A percentile compares a stretch with the other conserved stretches of the same genome.
Evolutionary conservation across 2,888 invertebrate species (phyloP).

Genomic region (Machimus atricapillus): DNA sequence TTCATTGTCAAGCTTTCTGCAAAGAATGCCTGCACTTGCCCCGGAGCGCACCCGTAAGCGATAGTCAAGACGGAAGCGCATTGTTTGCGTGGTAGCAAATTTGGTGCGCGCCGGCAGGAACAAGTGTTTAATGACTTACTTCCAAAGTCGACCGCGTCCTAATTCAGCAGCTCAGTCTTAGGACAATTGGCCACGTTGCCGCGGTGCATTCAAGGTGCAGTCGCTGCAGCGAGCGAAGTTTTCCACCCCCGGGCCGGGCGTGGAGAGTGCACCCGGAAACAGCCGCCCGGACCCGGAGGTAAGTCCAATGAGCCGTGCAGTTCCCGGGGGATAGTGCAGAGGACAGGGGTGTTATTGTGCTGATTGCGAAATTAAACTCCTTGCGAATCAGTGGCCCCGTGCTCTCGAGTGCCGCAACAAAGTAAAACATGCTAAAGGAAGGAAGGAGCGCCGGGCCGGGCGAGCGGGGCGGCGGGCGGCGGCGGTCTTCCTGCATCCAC

Average conservation of each 20-base stretch:
- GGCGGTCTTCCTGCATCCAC: neutral
- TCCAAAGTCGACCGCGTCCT: neutral
- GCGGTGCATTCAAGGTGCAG: neutral
- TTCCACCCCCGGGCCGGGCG: neutral
- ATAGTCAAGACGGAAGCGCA: neutral
- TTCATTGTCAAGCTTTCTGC: neutral
- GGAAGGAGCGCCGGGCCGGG: neutral
- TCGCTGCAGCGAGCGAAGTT: neutral
- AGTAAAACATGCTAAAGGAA: conserved; percentile 16
- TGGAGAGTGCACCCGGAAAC: neutral
- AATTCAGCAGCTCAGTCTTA: neutral
- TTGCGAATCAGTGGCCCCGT: neutral
- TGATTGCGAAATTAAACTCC: conserved; percentile 20
- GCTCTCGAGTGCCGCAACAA: conserved; percentile 7
- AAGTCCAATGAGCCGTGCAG: neutral
- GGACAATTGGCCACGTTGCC: neutral
- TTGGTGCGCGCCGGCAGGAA: neutral
- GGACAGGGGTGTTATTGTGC: neutral
- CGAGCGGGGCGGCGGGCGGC: too few relatives aligned
- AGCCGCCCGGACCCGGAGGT: neutral
- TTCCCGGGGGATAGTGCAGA: neutral
- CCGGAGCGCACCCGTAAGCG: neutral
- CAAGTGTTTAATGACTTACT: neutral
- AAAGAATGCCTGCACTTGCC: neutral
- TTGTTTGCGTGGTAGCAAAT: neutral